Evolutionary conservation across 2,797 vertebrate species (phyloP).

Genomic region (Sarcophilus harrisii): DNA sequence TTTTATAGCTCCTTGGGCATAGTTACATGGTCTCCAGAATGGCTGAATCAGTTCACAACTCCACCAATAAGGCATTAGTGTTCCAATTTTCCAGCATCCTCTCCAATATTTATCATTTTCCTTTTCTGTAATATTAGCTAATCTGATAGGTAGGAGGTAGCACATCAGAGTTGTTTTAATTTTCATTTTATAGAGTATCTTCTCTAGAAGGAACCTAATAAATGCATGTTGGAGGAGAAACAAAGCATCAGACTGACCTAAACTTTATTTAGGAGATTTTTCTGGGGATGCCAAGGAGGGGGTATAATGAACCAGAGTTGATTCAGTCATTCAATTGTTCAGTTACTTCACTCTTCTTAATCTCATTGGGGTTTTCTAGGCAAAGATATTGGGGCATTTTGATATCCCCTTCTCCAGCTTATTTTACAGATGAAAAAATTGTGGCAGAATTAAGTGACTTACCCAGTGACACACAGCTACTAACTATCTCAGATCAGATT

Average conservation of each 20-base stretch:
- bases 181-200: background rate
- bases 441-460: background rate
- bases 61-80: too few relatives aligned
- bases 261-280: background rate
- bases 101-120: too few relatives aligned
- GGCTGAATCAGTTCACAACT: too few relatives aligned
- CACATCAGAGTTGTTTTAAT: too few relatives aligned
- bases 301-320: background rate
- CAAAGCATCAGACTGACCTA: background rate
- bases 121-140: too few relatives aligned
- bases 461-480: background rate
- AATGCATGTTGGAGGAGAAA: background rate
- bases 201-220: background rate
- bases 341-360: background rate
- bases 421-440: constrained; percentile 15
- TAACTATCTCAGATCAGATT: constrained; percentile 1
- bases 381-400: background rate
- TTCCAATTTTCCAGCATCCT: too few relatives aligned
- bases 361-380: background rate
- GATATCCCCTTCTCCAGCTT: background rate
- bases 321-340: background rate
- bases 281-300: background rate
- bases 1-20: too few relatives aligned
- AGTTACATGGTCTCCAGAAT: too few relatives aligned
- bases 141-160: too few relatives aligned